Conservation (phyloP, 2,888 invertebrate species). For the Aethes cnicana region DNA sequence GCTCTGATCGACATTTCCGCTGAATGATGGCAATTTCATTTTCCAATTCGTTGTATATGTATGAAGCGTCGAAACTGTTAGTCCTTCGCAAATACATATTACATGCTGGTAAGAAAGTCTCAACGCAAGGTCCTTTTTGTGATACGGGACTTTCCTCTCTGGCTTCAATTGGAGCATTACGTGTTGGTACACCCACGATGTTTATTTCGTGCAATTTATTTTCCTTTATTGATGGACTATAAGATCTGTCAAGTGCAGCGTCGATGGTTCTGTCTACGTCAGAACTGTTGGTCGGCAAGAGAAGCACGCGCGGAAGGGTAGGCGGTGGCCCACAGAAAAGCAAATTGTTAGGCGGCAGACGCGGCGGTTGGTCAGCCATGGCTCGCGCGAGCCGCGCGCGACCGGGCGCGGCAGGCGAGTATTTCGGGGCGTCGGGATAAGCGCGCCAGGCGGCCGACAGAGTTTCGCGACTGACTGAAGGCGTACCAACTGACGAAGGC, state of each 20-base stretch:
- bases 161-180: constrained; percentile 54
- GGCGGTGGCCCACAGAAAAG: constrained; percentile 77
- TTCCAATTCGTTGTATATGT: constrained; percentile 59
- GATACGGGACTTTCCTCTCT: constrained; percentile 49
- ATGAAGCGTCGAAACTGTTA: constrained; percentile 73
- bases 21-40: constrained; percentile 52
- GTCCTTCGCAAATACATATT: constrained; percentile 61
- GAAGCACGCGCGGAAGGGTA: constrained; percentile 73
- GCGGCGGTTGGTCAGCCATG: constrained; percentile 79
- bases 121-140: constrained; percentile 47
- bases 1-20: constrained; percentile 66
- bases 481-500: constrained; percentile 79
- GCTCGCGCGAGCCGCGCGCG: constrained; percentile 64
- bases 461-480: constrained; percentile 80
- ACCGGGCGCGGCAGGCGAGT: constrained; percentile 67
- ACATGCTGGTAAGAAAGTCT: constrained; percentile 50
- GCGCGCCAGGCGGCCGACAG: constrained; percentile 77
- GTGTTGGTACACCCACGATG: constrained; percentile 74
- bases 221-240: constrained; percentile 59
- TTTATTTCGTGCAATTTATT: constrained; percentile 72
- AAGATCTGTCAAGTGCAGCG: constrained; percentile 45
- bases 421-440: constrained; percentile 63
- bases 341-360: constrained; percentile 76
- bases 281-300: constrained; percentile 69
- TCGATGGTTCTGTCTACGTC: constrained; percentile 42